Evolutionary conservation across 2,888 invertebrate species (phyloP), one percentile per base, ranked within the genome.

Genomic region (Sphaerophoria taeniata): DNA sequence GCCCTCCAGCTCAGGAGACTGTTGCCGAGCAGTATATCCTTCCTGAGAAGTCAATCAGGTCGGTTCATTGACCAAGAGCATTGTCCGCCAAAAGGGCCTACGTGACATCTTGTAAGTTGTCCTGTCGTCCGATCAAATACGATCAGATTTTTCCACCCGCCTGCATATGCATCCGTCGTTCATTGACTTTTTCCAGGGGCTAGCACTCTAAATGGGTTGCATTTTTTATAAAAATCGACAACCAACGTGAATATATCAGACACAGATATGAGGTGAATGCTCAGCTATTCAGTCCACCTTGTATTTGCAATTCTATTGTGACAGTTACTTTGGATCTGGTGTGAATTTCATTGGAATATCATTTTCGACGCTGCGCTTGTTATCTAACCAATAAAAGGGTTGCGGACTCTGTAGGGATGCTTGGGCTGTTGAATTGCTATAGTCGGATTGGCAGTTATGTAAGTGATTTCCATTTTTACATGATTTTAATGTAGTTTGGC

Each of bases 281-380:
- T 65, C 82, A 73, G 60, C 76, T 78, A 77, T 82, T 71, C 73
- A 77, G 85, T 81, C 82, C 85, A 86, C 85, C 85, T 86, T 86
- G 76, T 86, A 86, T 86, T 86, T 82, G 77, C 85, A 86, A 82
- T 86, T 82, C 77, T 86, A 86, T 82, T 86, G 77, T 82, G 82
- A 86, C 85, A 77, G 77, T 82, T 86, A 81, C 80, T 80, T 63
- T 55, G 51, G 69, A 31, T 49, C 69, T 72, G 61, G 69, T 76
- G 80, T 69, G 84, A 76, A 85, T 75, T 73, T 53, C 75, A 85
- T 85, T 85, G 51, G 43, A 76, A 85, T 85, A 72, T 71, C 69
- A 43, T 67, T 65, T 36, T 11, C 11, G 53, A 60, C 39, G 60
- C 56, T 9, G 47, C 14, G 11, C 14, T 47, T 69, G 83, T 84